Base-by-base conservation (phyloP, 2,888 invertebrate genomes). In the Minunthozetes semirufus region DNA sequence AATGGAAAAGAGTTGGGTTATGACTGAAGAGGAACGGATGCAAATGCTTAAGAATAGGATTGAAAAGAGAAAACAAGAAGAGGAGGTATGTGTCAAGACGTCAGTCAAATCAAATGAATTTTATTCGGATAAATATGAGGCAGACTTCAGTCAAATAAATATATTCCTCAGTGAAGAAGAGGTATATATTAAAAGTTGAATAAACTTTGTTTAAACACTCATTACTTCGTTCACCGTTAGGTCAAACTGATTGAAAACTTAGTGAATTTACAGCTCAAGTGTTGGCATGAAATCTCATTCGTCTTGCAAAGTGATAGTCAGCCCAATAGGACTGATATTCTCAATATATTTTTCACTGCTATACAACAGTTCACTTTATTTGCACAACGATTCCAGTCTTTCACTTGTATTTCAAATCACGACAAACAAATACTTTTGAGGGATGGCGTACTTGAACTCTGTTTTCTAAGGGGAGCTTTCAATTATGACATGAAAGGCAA, bases 391-490 rank as follows among this genome's bases (percentile, higher is more conserved):
- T 77, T 81, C 63, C 79, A 80, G 0, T 80, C 81, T 6, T 82
- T 82, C 75, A 72, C 74, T 22, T 76, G 74, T 9, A 77, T 82
- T 8, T 75, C 76, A 2, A 75, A 72, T 22, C 74, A 76, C 1
- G 82, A 82, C 76, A 81, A 81, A 76, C 80, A 79, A 38, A 80
- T 79, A n/a, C 78, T 82, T 15, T 78, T 82, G 1, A 77, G 81
- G 78, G 82, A 82, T 42, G 83, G 83, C 0, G 83, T 84, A 22
- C 81, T 84, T 78, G 84, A 84, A 78, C 82, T 84, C 78, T 83
- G 84, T 79, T 81, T 84, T 42, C 80, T 85, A 17, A 80, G 84
- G 8, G 83, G 83, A 15, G 83, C 84, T 3, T 81, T 83, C 79
- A 81, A 81, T 27, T 84, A 82, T 77, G 83, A 84, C 79, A 79